phyloP scores from a whole-genome alignment of 30 jellyfish, hydroid and myxozoan genomes.

The Cassiopea xamachana region DNA sequence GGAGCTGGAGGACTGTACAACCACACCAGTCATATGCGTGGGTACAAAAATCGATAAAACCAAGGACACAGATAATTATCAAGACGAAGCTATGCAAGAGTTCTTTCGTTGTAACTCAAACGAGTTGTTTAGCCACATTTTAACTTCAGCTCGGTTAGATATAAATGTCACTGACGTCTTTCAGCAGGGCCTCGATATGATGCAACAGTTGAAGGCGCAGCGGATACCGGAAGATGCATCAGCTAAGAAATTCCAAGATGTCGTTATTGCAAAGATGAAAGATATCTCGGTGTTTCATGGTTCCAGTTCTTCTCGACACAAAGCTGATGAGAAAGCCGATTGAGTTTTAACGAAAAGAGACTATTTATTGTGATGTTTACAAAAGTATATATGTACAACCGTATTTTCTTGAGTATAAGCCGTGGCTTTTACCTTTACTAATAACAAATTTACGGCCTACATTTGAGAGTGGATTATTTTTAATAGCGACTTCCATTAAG shows the following conservation, averaged over 20 bases:
- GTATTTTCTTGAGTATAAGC: too few relatives aligned
- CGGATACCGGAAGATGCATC: not conserved
- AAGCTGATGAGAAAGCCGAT: too few relatives aligned
- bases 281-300: not conserved
- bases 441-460: too few relatives aligned
- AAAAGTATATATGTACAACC: too few relatives aligned
- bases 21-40: slow-evolving; percentile 39
- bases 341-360: too few relatives aligned
- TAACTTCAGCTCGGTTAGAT: slow-evolving; percentile 57
- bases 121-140: slow-evolving; percentile 32
- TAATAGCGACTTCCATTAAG: too few relatives aligned
- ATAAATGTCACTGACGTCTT: slow-evolving; percentile 43
- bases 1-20: not conserved
- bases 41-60: slow-evolving; percentile 50
- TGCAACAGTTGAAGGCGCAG: not conserved
- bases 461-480: too few relatives aligned
- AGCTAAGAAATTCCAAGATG: not conserved
- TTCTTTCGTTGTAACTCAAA: not conserved
- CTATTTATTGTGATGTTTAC: too few relatives aligned
- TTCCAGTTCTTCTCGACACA: not conserved
- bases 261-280: not conserved
- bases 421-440: too few relatives aligned
- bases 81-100: slow-evolving; percentile 12
- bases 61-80: slow-evolving; percentile 19
- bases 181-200: slow-evolving; percentile 25